These are phyloP conservation scores for Pteromalus puparum DNA, from an alignment of 1,140 invertebrate genomes.

Conservation along the genomic window DNA sequence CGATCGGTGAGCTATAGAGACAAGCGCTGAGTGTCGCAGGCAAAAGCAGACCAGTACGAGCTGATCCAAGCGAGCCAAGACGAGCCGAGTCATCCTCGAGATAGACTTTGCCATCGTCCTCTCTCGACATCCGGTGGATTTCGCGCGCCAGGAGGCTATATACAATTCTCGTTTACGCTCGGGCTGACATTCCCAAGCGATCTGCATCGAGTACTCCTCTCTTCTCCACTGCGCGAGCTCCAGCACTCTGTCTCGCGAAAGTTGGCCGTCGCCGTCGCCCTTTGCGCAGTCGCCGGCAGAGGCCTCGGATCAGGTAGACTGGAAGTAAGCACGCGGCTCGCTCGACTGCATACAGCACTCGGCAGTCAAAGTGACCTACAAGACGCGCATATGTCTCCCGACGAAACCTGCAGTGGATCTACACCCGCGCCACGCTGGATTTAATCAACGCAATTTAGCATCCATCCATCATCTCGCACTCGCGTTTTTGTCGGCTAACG, in stretches of 20 bases:
- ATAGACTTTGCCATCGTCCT: not conserved
- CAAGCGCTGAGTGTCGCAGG: not conserved
- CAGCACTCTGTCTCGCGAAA: not conserved
- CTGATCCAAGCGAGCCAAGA: not conserved
- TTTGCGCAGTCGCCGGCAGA: no score
- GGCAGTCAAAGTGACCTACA: slow-evolving; percentile 12
- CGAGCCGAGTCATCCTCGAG: slow-evolving; percentile 11
- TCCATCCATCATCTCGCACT: slow-evolving; percentile 75
- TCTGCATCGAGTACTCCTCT: not conserved
- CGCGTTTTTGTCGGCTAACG: slow-evolving; percentile 73
- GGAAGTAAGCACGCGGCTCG: not conserved
- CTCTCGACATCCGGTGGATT: not conserved
- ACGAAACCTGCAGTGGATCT: not conserved
- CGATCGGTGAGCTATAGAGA: not conserved
- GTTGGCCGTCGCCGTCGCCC: not conserved
- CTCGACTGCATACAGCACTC: no score
- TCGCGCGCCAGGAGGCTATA: not conserved
- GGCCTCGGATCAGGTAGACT: not conserved
- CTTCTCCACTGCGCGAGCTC: no score
- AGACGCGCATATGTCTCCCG: not conserved
- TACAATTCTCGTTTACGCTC: slow-evolving; percentile 4
- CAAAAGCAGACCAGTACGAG: not conserved
- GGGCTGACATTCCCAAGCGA: not conserved
- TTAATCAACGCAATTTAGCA: slow-evolving; percentile 76
- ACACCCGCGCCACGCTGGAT: slow-evolving; percentile 72